phyloP scores from a whole-genome alignment of 1,140 invertebrate genomes.

The Steinernema khuongi region DNA sequence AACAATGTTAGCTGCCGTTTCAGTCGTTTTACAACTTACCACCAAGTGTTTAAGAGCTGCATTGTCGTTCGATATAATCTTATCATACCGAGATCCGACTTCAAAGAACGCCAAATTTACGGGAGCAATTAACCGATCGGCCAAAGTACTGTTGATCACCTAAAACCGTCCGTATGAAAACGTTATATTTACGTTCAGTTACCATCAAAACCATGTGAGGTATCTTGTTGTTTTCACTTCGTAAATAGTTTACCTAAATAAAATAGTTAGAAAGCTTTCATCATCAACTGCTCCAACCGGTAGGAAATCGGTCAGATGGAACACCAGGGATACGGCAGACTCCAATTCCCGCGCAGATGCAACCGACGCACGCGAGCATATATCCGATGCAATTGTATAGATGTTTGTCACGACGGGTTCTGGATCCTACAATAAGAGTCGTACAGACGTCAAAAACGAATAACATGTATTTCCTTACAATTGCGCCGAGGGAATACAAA shows the following conservation, averaged over 20 bases:
- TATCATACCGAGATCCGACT: conserved; percentile 14
- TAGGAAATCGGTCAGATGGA: not conserved
- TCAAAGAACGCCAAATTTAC: not conserved
- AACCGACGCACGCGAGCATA: not conserved
- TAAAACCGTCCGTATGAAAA: not conserved
- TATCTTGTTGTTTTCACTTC: not conserved
- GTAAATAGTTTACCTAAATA: not conserved
- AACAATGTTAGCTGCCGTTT: not conserved
- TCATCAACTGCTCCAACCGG: not conserved
- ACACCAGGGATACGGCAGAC: not conserved
- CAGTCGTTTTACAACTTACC: not conserved
- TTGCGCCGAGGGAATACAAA: conserved; percentile 25
- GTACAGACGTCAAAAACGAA: not conserved
- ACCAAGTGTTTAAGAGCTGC: not conserved
- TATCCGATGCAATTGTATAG: not conserved
- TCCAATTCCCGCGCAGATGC: not conserved
- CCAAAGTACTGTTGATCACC: not conserved
- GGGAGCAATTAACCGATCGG: not conserved
- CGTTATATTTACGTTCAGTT: not conserved
- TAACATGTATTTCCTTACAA: conserved; percentile 14
- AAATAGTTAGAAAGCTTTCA: not conserved
- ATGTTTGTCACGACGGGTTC: not conserved
- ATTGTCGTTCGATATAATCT: not conserved
- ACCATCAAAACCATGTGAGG: not conserved
- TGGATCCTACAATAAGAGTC: too few relatives aligned